Evolutionary conservation across 2,888 invertebrate genomes (phyloP), one percentile per base, ranked within the genome.

Genomic region (Drosophila affinis): DNA sequence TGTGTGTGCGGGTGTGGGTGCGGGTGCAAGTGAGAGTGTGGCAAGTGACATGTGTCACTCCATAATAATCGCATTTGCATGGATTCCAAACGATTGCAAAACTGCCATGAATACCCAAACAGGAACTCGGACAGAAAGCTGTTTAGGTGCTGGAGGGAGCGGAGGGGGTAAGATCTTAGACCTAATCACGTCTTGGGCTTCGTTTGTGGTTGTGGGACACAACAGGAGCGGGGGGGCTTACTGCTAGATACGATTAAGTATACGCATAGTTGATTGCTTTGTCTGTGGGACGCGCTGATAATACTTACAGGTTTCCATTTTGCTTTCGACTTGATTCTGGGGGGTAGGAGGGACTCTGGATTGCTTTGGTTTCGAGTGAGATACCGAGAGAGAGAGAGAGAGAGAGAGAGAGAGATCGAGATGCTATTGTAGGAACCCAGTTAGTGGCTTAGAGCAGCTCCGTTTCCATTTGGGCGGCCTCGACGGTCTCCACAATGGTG

Each of bases 381-480:
- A 24, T 39, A 18, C 49, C 49, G 21, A 54, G 21, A 21, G 21
- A 21, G 21, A 21, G 21, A 3, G 21, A 21, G 46, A 27, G 18
- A 18, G 18, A 54, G 21, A 21, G 21, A 21, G 21, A 21, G 21
- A 21, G 21, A 21, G 46, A 27, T 58, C 52, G 21, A 54, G 14
- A 44, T 62, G 61, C 70, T 74, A 49, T 29, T 58, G 47, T 84
- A 82, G 81, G 79, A 84, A 84, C 85, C 81, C 83, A 78, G 56
- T 68, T 65, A 24, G 48, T 68, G 72, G 12, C 63, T 83, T 86
- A 90, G 73, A 90, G 82, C 78, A 90, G 78, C 77, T 90, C 90
- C 75, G 90, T 90, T 81, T 90, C 90, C 90, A 90, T 90, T 79
- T 90, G 88, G 34, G 78, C 79, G 75, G 88, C 88, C 80, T 89